Conservation (phyloP, 30 jellyfish, hydroid and myxozoan genomes). For the Aurelia sp. region DNA sequence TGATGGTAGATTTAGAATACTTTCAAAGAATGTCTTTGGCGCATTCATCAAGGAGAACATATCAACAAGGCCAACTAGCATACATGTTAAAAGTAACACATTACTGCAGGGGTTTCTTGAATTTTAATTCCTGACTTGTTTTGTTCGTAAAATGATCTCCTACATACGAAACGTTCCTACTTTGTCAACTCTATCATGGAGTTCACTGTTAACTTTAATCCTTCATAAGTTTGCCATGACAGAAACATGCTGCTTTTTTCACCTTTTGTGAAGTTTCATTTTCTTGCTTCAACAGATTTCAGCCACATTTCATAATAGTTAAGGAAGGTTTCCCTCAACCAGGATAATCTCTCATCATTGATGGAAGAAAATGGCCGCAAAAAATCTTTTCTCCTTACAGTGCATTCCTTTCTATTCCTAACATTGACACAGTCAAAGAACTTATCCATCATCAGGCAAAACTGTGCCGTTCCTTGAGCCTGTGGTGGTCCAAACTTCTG, state of each 20-base stretch:
- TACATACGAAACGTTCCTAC: not conserved
- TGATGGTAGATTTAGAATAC: too few relatives aligned
- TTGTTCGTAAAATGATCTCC: too few relatives aligned
- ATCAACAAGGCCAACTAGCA: too few relatives aligned
- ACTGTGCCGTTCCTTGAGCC: conserved; percentile 55
- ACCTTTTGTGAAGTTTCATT: conserved; percentile 24
- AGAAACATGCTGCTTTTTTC: conserved; percentile 49
- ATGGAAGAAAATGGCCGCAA: conserved; percentile 55
- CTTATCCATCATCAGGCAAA: conserved; percentile 60
- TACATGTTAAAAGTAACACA: too few relatives aligned
- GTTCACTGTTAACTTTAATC: conserved; percentile 40
- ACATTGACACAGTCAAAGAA: conserved; percentile 77
- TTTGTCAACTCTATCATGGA: conserved; percentile 34
- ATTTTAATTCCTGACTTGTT: too few relatives aligned
- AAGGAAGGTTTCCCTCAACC: conserved; percentile 53
- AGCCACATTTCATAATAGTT: conserved; percentile 48
- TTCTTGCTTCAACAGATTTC: conserved; percentile 41
- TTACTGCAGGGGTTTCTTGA: too few relatives aligned
- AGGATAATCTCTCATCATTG: conserved; percentile 47
- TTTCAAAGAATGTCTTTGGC: too few relatives aligned
- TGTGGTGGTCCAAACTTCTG: conserved; percentile 52
- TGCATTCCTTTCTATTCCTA: conserved; percentile 37
- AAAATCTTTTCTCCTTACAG: conserved; percentile 43
- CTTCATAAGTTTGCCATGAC: conserved; percentile 73
- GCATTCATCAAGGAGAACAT: too few relatives aligned